Percentiles rank a stretch among this genome's conserved stretches.
Conservation (phyloP, 2,797 vertebrate genomes). For the Erpetoichthys calabaricus region DNA sequence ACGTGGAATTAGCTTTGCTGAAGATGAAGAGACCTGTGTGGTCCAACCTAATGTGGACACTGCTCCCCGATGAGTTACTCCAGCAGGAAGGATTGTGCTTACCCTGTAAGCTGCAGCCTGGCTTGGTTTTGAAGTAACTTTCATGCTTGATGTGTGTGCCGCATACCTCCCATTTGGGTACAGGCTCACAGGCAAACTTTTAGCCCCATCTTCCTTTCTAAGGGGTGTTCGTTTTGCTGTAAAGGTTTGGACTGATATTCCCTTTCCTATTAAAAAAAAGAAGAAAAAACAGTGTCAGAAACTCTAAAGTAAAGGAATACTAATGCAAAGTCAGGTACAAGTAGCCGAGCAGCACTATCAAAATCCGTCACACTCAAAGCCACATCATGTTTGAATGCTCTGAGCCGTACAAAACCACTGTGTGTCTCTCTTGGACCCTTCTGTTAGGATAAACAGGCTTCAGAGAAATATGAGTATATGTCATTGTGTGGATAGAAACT, state of each 20-base stretch:
- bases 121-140: constrained; percentile 30
- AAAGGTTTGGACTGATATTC: constrained; percentile 48
- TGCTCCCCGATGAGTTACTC: constrained; percentile 38
- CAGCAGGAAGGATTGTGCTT: constrained; percentile 47
- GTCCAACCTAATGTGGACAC: constrained; percentile 55
- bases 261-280: constrained; percentile 50
- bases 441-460: too few species aligned
- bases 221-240: constrained; percentile 41
- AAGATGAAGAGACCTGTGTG: constrained; percentile 23
- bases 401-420: too few species aligned
- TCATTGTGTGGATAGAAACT: too few species aligned
- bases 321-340: too few species aligned
- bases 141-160: constrained; percentile 32
- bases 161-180: constrained; percentile 40
- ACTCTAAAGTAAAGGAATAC: too few species aligned
- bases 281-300: not conserved
- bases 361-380: too few species aligned
- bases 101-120: constrained; percentile 35
- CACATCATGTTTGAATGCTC: too few species aligned
- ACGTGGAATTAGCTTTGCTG: constrained; percentile 5
- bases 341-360: too few species aligned
- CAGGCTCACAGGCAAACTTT: constrained; percentile 28
- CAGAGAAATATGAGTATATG: too few species aligned
- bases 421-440: too few species aligned
- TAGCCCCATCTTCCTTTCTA: constrained; percentile 44